Evolutionary conservation across 1,140 invertebrate species (phyloP).

Genomic region (Drosophila sp.): DNA sequence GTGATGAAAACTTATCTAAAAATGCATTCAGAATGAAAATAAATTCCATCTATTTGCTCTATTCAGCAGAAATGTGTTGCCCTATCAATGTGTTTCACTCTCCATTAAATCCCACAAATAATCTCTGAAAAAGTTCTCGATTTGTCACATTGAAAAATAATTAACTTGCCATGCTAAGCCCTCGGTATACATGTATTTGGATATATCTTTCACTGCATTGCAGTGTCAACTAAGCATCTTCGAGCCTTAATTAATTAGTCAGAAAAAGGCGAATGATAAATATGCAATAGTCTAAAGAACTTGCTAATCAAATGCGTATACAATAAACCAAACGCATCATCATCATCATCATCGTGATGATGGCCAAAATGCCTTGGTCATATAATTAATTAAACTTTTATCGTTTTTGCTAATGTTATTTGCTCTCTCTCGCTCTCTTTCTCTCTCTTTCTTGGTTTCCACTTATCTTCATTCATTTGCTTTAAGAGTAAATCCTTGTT

Average conservation of each 20-base stretch:
- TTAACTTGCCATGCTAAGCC: background rate
- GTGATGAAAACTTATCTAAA: too few relatives aligned
- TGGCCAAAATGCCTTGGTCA: conserved; percentile 30
- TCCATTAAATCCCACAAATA: background rate
- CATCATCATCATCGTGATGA: conserved; percentile 24
- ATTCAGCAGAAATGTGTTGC: too few relatives aligned
- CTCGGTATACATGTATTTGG: background rate
- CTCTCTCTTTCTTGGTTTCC: background rate
- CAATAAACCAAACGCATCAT: conserved; percentile 54
- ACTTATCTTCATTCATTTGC: conserved; percentile 63
- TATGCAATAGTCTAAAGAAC: conserved; percentile 34
- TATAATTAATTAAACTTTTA: conserved; percentile 79
- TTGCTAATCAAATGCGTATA: conserved; percentile 46
- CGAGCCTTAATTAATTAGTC: conserved; percentile 59
- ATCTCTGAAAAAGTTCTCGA: background rate
- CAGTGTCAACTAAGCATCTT: conserved; percentile 2
- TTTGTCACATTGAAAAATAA: conserved; percentile 9
- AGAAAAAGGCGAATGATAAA: conserved; percentile 60
- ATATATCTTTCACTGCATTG: background rate
- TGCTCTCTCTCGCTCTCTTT: background rate
- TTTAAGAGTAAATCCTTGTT: conserved; percentile 74
- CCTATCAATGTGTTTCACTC: too few relatives aligned
- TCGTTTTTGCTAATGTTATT: conserved; percentile 45
- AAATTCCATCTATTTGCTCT: too few relatives aligned
- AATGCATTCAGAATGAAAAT: too few relatives aligned